phyloP scores from a whole-genome alignment of 2,797 vertebrate species.

The Microctenopoma stevenorrisi region DNA sequence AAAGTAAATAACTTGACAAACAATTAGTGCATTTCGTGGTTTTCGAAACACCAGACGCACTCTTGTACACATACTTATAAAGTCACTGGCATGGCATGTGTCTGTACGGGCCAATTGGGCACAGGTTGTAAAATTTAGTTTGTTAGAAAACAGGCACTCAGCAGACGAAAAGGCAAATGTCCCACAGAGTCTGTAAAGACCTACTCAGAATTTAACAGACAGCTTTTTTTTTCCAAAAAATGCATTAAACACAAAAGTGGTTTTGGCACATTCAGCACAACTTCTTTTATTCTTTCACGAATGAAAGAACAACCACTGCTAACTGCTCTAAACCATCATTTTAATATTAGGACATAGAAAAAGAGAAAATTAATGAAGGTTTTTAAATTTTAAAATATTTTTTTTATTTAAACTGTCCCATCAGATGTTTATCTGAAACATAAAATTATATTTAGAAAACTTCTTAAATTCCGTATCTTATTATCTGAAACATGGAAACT shows the following conservation, averaged over 20 bases:
- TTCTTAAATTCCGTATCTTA: too few relatives aligned
- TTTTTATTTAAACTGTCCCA: too few relatives aligned
- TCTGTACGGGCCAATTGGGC: conserved; percentile 57
- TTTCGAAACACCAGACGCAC: conserved; percentile 38
- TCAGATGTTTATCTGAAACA: background rate
- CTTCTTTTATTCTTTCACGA: too few relatives aligned
- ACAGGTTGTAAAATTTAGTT: conserved; percentile 61
- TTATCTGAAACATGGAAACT: too few relatives aligned
- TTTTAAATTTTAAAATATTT: too few relatives aligned
- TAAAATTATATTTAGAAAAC: too few relatives aligned
- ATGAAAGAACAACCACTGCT: conserved; percentile 7
- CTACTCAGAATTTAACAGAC: conserved; percentile 24
- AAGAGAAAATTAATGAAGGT: too few relatives aligned
- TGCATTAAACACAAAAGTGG: background rate
- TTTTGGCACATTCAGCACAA: background rate
- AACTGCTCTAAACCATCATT: background rate
- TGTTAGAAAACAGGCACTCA: conserved; percentile 69
- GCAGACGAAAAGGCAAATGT: conserved; percentile 57
- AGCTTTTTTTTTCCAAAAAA: conserved; percentile 26
- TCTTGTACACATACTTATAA: conserved; percentile 30
- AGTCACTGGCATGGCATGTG: conserved; percentile 53
- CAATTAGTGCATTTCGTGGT: conserved; percentile 60
- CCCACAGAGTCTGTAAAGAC: conserved; percentile 52
- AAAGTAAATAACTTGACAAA: conserved; percentile 65
- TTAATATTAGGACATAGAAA: background rate